Evolutionary conservation across 2,888 invertebrate genomes (phyloP).

Genomic region (Nomada lathburiana): DNA sequence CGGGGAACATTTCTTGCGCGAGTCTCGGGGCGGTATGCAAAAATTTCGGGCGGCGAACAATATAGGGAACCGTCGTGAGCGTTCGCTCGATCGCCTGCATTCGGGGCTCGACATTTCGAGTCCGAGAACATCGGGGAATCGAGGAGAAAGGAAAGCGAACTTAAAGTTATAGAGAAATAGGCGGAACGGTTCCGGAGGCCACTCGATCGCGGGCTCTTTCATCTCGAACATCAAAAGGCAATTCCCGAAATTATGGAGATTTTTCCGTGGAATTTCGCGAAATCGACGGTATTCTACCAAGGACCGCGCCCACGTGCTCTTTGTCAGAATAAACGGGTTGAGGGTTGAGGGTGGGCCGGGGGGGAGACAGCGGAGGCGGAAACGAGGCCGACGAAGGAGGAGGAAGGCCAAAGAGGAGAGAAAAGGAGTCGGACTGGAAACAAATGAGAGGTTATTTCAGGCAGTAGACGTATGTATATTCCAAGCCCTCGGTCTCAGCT

Average conservation of each 20-base stretch:
- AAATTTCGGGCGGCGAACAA: background rate
- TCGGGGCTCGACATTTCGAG: background rate
- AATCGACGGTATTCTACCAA: slow-evolving; percentile 72
- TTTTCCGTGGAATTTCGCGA: slow-evolving; percentile 77
- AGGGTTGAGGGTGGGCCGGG: slow-evolving; percentile 16
- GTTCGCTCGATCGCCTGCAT: background rate
- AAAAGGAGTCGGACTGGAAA: slow-evolving; percentile 59
- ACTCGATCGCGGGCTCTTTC: slow-evolving; percentile 77
- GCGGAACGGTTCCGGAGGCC: slow-evolving; percentile 43
- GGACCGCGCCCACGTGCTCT: slow-evolving; percentile 51
- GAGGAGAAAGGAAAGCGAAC: slow-evolving; percentile 18
- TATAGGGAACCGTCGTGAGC: background rate
- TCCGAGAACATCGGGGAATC: background rate
- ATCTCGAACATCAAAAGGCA: slow-evolving; percentile 83
- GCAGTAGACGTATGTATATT: slow-evolving; percentile 53
- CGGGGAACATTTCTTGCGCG: too few relatives aligned
- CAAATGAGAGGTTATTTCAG: slow-evolving; percentile 74
- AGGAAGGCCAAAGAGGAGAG: background rate
- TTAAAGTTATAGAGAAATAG: slow-evolving; percentile 42
- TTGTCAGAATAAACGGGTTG: slow-evolving; percentile 64
- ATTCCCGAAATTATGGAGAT: slow-evolving; percentile 83
- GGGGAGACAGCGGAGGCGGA: slow-evolving; percentile 10
- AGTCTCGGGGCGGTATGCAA: background rate
- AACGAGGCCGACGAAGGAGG: slow-evolving; percentile 33
- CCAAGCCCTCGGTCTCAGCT: slow-evolving; percentile 46